These are phyloP conservation scores for Apeltes quadracus DNA, from an alignment of 2,113 vertebrate genomes.

Conservation along the genomic window DNA sequence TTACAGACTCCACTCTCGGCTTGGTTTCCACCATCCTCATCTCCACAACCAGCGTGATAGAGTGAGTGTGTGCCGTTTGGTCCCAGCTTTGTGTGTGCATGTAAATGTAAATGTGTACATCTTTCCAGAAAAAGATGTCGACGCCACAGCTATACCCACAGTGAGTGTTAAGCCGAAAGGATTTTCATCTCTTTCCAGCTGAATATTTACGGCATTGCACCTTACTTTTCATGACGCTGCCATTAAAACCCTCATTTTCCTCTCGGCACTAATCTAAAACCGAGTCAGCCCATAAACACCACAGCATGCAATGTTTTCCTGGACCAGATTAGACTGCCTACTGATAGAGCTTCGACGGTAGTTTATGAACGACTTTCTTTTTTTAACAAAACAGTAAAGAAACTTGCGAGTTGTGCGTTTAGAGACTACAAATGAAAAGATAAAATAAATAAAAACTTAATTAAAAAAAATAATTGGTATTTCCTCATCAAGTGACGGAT, in stretches of 20 bases:
- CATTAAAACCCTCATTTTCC: slow-evolving; percentile 8
- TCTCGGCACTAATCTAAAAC: slow-evolving; percentile 23
- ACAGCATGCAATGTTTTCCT: slow-evolving; percentile 25
- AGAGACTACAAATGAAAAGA: background rate
- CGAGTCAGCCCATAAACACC: slow-evolving; percentile 34
- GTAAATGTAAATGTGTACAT: background rate
- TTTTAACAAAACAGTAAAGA: background rate
- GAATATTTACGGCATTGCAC: slow-evolving; percentile 43
- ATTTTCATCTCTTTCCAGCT: slow-evolving; percentile 18
- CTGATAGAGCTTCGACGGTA: slow-evolving; percentile 6
- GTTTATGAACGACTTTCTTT: slow-evolving; percentile 20
- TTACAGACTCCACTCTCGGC: background rate
- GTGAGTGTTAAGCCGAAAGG: background rate
- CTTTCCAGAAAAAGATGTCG: background rate
- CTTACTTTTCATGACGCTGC: slow-evolving; percentile 27
- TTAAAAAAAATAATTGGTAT: no score
- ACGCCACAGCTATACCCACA: background rate
- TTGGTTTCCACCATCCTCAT: slow-evolving; percentile 1
- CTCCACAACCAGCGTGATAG: slow-evolving; percentile 1
- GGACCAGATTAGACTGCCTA: slow-evolving; percentile 33
- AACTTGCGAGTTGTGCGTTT: background rate
- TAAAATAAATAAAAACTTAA: no score
- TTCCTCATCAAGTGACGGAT: slow-evolving; percentile 6
- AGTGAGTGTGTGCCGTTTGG: background rate
- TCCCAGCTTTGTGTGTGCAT: background rate